Evolutionary conservation across 1,140 invertebrate genomes (phyloP), one percentile per base, ranked within the genome.

Genomic region (Caenorhabditis briggsae): DNA sequence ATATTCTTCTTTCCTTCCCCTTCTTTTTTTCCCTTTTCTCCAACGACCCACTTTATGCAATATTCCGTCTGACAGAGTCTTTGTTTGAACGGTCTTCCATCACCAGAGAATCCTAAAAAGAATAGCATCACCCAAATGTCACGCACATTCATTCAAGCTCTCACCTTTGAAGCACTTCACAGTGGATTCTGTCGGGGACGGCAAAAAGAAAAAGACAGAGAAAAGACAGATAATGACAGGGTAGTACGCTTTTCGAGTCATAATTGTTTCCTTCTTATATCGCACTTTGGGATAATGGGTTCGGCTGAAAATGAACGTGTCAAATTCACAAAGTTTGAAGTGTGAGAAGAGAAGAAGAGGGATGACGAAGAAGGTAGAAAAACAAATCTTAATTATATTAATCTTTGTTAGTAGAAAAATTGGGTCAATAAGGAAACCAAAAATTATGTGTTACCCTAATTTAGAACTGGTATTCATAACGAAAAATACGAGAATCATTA

Each of bases 51-150:
- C 70, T 78, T 78, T 78, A 78, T 78, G 70, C 70, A 78, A 78
- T 78, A 78, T 78, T 78, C 70, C 46, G 70, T 78, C 70, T 78
- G 70, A 78, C 70, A 78, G 50, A 78, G 70, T 50, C 70, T 46
- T 78, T 78, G 70, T 78, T 78, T 78, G 70, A 78, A 78, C 70
- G 70, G 70, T 46, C 46, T 50, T 53, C 70, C 70, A 78, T 78
- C 70, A 9, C 70, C 70, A 12, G 70, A 78, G 46, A 78, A 78
- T 23, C 70, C 70, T 78, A 20, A 7, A 78, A 50, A 70, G 46
- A 43, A 9, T 18, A 48, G n/a, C 6, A 46, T 78, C 65, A 74
- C 65, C 18, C n/a, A 8, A 58, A 16, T 61, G 46, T 78, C 46
- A 53, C 70, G 46, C 70, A 70, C 64, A 70, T 61, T 20, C 25